Evolutionary conservation across 2,797 vertebrate species (phyloP).

Genomic region (Babyrousa celebensis): DNA sequence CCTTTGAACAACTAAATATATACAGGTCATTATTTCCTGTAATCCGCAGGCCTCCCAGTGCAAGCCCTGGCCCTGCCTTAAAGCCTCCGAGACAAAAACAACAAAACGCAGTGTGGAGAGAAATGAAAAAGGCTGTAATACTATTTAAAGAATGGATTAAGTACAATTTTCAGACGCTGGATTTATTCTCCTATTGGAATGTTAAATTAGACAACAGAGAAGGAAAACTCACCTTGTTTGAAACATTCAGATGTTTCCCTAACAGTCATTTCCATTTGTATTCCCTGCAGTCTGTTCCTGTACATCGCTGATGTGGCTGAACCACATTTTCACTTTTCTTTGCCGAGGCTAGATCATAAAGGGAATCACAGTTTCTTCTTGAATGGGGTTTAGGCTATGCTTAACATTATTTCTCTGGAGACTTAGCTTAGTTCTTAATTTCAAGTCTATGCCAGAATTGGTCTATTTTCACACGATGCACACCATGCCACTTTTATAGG

Average conservation of each 20-base stretch:
- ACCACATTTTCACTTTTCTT: constrained; percentile 57
- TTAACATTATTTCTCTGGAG: constrained; percentile 79
- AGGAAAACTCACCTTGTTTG: constrained; percentile 75
- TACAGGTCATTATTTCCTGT: constrained; percentile 93
- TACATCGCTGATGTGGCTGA: not conserved
- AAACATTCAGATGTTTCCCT: constrained; percentile 67
- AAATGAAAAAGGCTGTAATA: constrained; percentile 88
- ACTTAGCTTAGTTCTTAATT: constrained; percentile 60
- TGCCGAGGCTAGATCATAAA: constrained; percentile 75
- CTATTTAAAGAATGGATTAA: constrained; percentile 82
- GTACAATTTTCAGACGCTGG: not conserved
- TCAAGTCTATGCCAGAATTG: constrained; percentile 65
- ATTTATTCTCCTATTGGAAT: constrained; percentile 33
- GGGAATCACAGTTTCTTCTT: constrained; percentile 66
- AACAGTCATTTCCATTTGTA: constrained; percentile 36
- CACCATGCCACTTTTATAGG: not conserved
- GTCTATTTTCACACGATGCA: not conserved
- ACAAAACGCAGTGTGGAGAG: constrained; percentile 89
- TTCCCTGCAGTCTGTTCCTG: not conserved
- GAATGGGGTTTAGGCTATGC: constrained; percentile 57
- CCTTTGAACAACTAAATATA: constrained; percentile 93
- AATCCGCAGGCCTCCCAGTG: constrained; percentile 89
- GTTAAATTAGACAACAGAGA: not conserved
- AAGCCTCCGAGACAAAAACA: constrained; percentile 90
- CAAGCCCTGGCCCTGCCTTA: constrained; percentile 84